Evolutionary conservation across 2,113 vertebrate genomes (phyloP).

Genomic region (Sclerurus mexicanus): DNA sequence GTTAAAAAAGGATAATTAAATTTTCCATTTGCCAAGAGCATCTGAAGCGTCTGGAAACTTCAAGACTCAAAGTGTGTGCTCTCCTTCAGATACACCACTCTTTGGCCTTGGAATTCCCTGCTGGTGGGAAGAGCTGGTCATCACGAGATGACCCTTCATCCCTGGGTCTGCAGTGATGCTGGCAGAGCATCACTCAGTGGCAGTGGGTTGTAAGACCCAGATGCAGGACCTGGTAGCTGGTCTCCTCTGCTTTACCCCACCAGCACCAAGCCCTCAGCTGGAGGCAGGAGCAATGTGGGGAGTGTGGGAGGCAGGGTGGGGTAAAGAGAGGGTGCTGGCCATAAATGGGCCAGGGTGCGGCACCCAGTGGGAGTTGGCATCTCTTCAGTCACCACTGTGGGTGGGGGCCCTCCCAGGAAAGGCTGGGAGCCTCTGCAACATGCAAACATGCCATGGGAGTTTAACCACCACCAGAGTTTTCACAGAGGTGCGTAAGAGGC

Average conservation of each 20-base stretch:
- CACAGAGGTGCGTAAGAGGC: not conserved
- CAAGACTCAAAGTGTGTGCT: fast-evolving
- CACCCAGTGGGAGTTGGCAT: slow-evolving; percentile 21
- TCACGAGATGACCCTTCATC: fast-evolving
- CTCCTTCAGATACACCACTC: not conserved
- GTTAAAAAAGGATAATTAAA: not conserved
- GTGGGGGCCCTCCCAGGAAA: slow-evolving; percentile 17
- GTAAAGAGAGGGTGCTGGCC: not conserved
- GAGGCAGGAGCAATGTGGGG: not conserved
- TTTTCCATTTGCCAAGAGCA: not conserved
- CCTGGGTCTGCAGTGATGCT: not conserved
- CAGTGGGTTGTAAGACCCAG: not conserved
- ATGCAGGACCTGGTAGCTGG: not conserved
- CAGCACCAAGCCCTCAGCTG: not conserved
- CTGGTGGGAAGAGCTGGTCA: not conserved
- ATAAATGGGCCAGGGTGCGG: not conserved
- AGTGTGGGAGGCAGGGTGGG: slow-evolving; percentile 6
- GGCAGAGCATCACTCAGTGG: not conserved
- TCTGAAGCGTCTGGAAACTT: not conserved
- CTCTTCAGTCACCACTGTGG: slow-evolving; percentile 22
- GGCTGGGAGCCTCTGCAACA: not conserved
- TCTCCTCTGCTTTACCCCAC: not conserved
- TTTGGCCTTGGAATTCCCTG: fast-evolving
- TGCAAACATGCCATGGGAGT: not conserved
- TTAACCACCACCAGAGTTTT: not conserved